Conservation (phyloP, 2,797 vertebrate genomes). For the Bovichtus diacanthus region DNA sequence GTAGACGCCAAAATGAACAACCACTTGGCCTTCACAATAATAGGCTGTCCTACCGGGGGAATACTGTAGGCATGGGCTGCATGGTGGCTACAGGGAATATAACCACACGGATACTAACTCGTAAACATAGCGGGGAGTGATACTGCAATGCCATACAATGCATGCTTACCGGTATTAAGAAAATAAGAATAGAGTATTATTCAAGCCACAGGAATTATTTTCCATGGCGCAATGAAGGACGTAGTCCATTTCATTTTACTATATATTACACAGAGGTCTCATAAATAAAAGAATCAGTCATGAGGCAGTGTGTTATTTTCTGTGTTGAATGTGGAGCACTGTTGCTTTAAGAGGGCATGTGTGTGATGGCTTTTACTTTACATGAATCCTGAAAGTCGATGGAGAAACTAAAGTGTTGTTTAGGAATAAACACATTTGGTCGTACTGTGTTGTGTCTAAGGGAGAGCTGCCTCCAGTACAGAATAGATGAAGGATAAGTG, state of each 20-base stretch:
- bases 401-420: background rate
- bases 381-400: background rate
- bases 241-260: no score
- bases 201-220: background rate
- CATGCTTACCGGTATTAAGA: background rate
- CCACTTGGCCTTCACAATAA: slow-evolving; percentile 46
- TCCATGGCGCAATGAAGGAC: no score
- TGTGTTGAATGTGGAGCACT: background rate
- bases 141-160: background rate
- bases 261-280: no score
- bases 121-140: background rate
- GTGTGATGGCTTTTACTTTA: background rate
- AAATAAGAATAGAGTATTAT: background rate
- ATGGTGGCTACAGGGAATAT: background rate
- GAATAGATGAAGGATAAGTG: slow-evolving; percentile 3
- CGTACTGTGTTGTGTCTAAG: background rate
- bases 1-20: slow-evolving; percentile 27
- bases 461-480: background rate
- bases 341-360: no score
- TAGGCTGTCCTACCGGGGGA: slow-evolving; percentile 20
- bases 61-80: background rate
- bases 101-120: background rate
- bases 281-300: no score
- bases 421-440: background rate
- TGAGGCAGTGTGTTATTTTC: no score